Percentiles rank a stretch among this genome's conserved stretches.
Conservation (phyloP, 1,140 invertebrate genomes). For the Hyposmocoma kahamanoa region DNA sequence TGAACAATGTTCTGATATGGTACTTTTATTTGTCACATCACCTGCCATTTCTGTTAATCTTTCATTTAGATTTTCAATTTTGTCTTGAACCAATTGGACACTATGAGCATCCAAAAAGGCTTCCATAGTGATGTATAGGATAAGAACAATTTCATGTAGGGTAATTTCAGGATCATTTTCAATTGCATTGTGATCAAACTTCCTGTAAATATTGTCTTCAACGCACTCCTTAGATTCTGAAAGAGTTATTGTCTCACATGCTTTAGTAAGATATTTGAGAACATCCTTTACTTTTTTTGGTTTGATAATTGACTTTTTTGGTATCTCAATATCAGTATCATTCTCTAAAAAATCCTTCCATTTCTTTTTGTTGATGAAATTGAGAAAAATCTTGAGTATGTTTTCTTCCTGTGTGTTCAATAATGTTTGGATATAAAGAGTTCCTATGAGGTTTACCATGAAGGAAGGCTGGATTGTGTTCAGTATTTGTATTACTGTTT, state of each 20-base stretch:
- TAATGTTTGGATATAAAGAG: slow-evolving; percentile 24
- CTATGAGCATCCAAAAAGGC: slow-evolving; percentile 46
- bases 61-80: slow-evolving; percentile 33
- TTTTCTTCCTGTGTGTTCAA: slow-evolving; percentile 25
- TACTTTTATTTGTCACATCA: not conserved
- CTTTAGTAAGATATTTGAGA: slow-evolving; percentile 24
- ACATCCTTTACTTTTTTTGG: slow-evolving; percentile 24
- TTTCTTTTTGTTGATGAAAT: slow-evolving; percentile 31
- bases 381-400: slow-evolving; percentile 33
- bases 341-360: slow-evolving; percentile 27
- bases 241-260: slow-evolving; percentile 18
- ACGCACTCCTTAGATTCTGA: not conserved
- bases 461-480: slow-evolving; percentile 43
- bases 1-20: slow-evolving; percentile 12
- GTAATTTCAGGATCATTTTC: slow-evolving; percentile 8
- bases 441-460: slow-evolving; percentile 38
- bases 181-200: slow-evolving; percentile 9
- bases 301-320: slow-evolving; percentile 15
- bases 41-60: slow-evolving; percentile 13
- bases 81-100: slow-evolving; percentile 37
- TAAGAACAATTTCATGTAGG: slow-evolving; percentile 24
- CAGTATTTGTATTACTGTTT: slow-evolving; percentile 37
- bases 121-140: slow-evolving; percentile 36
- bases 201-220: slow-evolving; percentile 15
- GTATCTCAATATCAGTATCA: slow-evolving; percentile 9